These are phyloP conservation scores for Alaudala cheleensis DNA, from an alignment of 2,113 vertebrate species.

Conservation along the genomic window DNA sequence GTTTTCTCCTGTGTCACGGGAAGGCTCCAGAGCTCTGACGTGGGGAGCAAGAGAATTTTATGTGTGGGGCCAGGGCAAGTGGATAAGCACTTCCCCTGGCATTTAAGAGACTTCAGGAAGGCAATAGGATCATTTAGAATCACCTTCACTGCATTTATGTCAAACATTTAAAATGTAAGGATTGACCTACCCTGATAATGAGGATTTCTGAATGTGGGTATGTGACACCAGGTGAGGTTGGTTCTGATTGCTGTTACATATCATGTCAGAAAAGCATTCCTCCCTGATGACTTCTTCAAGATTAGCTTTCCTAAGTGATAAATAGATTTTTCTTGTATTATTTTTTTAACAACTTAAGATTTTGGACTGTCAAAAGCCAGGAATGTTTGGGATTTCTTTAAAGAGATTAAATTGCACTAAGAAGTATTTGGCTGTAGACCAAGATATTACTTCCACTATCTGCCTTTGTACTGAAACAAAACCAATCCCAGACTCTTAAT, in stretches of 20 bases:
- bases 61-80: neutral
- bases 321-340: neutral
- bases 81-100: neutral
- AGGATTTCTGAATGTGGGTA: neutral
- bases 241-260: neutral
- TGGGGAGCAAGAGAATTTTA: neutral
- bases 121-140: neutral
- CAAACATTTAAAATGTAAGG: neutral
- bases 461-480: neutral
- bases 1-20: fast-evolving
- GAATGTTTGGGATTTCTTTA: neutral
- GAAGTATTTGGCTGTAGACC: neutral
- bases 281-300: neutral
- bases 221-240: neutral
- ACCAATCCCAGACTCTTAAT: neutral
- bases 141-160: neutral
- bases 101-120: neutral
- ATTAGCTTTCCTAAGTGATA: neutral
- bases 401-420: neutral
- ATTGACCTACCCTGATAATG: neutral
- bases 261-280: neutral
- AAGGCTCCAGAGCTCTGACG: fast-evolving
- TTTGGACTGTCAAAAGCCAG: neutral
- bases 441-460: neutral
- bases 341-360: neutral